A percentile compares a stretch with the other conserved stretches of the same genome.
phyloP scores from a whole-genome alignment of 2,113 vertebrate genomes.

The Podarcis cretensis region DNA sequence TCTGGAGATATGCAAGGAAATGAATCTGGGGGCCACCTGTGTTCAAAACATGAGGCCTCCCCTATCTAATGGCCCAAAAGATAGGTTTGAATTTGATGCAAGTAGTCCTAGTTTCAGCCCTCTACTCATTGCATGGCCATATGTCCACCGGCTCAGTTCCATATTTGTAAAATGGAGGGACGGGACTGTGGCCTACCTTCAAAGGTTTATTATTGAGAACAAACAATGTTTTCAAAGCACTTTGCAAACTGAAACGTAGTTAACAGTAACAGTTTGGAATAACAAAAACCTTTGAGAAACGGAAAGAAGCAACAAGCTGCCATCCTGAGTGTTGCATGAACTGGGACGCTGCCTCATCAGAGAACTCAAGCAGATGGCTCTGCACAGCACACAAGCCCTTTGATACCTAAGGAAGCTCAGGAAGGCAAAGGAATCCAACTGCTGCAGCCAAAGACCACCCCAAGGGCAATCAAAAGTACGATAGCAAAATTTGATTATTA shows the following conservation, averaged over 20 bases:
- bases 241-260: background rate
- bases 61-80: background rate
- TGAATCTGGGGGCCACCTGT: background rate
- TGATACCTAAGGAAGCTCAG: background rate
- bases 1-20: background rate
- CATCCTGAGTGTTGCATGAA: background rate
- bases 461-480: slow-evolving; percentile 1
- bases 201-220: background rate
- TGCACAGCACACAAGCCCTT: background rate
- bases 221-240: background rate
- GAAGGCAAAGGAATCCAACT: background rate
- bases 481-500: background rate
- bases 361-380: background rate
- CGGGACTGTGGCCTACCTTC: background rate
- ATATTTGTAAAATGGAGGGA: background rate
- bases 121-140: background rate
- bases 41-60: background rate
- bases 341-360: background rate
- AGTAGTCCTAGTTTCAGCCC: background rate
- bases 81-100: background rate
- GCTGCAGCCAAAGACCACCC: background rate
- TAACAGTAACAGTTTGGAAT: background rate
- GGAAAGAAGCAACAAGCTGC: background rate
- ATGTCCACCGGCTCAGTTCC: background rate
- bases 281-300: background rate